Base-by-base conservation (phyloP, 2,797 vertebrate species). In the Prionace glauca region DNA sequence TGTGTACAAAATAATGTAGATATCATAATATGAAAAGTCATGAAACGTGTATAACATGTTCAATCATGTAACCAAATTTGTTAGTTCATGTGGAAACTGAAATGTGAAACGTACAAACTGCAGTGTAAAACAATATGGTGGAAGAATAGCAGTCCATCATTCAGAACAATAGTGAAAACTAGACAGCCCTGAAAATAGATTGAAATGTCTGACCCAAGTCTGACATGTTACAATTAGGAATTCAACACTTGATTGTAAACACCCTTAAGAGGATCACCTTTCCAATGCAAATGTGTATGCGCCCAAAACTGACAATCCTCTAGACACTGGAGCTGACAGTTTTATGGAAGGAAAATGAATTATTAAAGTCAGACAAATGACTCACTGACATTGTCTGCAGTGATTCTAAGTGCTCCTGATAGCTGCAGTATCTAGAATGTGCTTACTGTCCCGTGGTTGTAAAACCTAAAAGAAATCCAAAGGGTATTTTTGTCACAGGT, bases 331-430 rank as follows among this genome's bases (percentile, higher is more conserved):
- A 74, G 41, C 11, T 71, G 93, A 94, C 93, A 74, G 93, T n/a
- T 77, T 95, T 50, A 95, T 77, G 93, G 65, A 60, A 74, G 45
- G n/a, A 71, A 16, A 60, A 95, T 69, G 71, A 77, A 95, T 95
- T 56, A 95, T 74, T 95, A 56, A 77, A 56, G 69, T 95, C 71
- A 77, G 93, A 60, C 93, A 74, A 95, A 95, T 77, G 93, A 95
- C 67, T 94, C 41, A 77, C 71, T 95, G 93, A 74, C 72, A 56
- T 56, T 77, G 71, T 74, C 93, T 77, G 69, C 36, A 16, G 71
- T 74, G 45, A 95, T 74, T 95, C 71, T 60, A 72, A 95, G 45
- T 69, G 93, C 71, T 77, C 32, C 71, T 74, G 93, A 77, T 56
- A 60, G 93, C 93, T 95, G 93, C 24, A 60, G 29, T 77, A n/a